These are phyloP conservation scores for Acheta domesticus DNA, from an alignment of 2,888 invertebrate species.

Conservation along the genomic window DNA sequence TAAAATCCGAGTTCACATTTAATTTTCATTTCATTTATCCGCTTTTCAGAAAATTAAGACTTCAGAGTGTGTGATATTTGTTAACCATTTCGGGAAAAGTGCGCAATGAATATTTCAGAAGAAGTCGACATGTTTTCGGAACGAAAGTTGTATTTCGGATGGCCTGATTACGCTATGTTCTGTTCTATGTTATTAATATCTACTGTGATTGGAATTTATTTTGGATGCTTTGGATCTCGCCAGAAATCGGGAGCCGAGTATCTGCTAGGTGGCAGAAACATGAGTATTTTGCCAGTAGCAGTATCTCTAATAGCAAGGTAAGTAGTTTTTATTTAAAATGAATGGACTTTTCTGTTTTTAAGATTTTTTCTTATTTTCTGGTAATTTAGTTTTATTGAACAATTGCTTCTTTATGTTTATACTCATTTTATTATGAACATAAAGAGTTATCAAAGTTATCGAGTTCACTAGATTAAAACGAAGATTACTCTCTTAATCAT, in stretches of 20 bases:
- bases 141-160: slow-evolving; percentile 45
- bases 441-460: too few relatives aligned
- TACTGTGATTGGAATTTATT: slow-evolving; percentile 57
- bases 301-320: slow-evolving; percentile 72
- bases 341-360: background rate
- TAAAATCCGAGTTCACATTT: too few relatives aligned
- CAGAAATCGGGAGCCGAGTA: slow-evolving; percentile 65
- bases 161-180: slow-evolving; percentile 57
- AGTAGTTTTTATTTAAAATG: slow-evolving; percentile 24
- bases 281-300: slow-evolving; percentile 69
- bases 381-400: too few relatives aligned
- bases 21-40: too few relatives aligned
- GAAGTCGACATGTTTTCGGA: background rate
- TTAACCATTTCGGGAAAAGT: too few relatives aligned
- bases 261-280: slow-evolving; percentile 66
- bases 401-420: too few relatives aligned
- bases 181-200: slow-evolving; percentile 52
- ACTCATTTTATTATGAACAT: too few relatives aligned
- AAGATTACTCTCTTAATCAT: too few relatives aligned
- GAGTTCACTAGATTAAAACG: too few relatives aligned
- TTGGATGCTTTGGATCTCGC: slow-evolving; percentile 55
- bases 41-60: too few relatives aligned
- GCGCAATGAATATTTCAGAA: background rate
- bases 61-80: too few relatives aligned
- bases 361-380: too few relatives aligned